phyloP scores from a whole-genome alignment of 2,888 invertebrate species.

The Oegoconia quadripuncta region DNA sequence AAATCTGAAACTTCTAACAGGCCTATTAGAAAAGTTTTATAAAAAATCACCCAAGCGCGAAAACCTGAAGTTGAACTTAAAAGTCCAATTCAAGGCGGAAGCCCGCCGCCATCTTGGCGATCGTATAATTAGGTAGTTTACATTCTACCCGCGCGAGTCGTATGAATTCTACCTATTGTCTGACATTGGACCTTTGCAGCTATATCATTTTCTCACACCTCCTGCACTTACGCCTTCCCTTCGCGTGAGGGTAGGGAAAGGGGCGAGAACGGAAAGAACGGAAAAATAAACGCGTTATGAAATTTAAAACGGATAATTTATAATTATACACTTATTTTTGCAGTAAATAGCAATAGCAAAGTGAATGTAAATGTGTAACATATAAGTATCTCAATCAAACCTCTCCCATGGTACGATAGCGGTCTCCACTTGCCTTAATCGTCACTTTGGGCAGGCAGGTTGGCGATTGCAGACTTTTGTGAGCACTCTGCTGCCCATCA shows the following conservation, averaged over 20 bases:
- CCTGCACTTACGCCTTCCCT: constrained; percentile 42
- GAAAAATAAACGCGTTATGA: constrained; percentile 54
- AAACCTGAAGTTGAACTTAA: constrained; percentile 40
- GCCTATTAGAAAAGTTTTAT: constrained; percentile 13
- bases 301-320: constrained; percentile 50
- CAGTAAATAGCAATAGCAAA: neutral
- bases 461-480: too few species aligned
- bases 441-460: too few species aligned
- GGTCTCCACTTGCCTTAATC: too few species aligned
- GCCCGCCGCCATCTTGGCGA: constrained; percentile 61
- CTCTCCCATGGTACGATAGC: too few species aligned
- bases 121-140: constrained; percentile 72
- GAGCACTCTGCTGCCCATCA: too few species aligned
- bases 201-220: constrained; percentile 75
- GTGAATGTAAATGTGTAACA: neutral
- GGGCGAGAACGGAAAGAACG: constrained; percentile 32
- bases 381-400: too few species aligned
- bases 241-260: constrained; percentile 28
- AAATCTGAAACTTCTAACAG: neutral
- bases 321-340: constrained; percentile 17
- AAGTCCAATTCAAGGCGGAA: constrained; percentile 30
- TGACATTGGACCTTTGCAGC: constrained; percentile 75
- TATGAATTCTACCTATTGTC: constrained; percentile 79
- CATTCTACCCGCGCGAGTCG: constrained; percentile 61
- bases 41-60: constrained; percentile 35